These are phyloP conservation scores for Elaeidobius kamerunicus DNA, from an alignment of 2,888 invertebrate species.

Conservation along the genomic window DNA sequence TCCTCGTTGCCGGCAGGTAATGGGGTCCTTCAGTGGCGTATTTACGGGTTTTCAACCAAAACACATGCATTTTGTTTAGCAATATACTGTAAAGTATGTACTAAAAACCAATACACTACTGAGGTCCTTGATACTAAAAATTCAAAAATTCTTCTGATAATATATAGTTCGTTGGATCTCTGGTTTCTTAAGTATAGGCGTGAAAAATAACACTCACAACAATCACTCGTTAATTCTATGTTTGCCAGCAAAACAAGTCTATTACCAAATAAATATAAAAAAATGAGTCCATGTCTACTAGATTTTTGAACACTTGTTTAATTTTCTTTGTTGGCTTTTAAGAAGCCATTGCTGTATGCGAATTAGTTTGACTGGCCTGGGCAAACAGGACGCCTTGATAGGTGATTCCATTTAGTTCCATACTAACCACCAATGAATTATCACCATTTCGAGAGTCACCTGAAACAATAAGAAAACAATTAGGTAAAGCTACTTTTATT, in stretches of 20 bases:
- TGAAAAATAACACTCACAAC: constrained; percentile 10
- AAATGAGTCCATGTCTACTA: constrained; percentile 10
- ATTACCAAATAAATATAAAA: constrained; percentile 24
- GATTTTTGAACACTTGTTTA: constrained; percentile 9
- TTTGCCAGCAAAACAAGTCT: constrained; percentile 3
- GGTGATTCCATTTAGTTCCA: constrained; percentile 93
- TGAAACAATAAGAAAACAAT: constrained; percentile 48
- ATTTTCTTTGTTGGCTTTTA: constrained; percentile 29
- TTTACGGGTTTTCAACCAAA: too few species aligned
- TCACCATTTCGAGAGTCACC: constrained; percentile 82
- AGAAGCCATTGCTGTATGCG: constrained; percentile 43
- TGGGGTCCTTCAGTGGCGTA: not conserved
- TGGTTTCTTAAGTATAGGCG: not conserved
- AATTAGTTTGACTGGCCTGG: constrained; percentile 44
- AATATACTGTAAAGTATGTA: too few species aligned
- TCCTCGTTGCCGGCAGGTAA: not conserved
- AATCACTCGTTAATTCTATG: constrained; percentile 7
- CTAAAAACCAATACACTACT: too few species aligned
- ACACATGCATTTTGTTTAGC: too few species aligned
- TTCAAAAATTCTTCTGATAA: too few species aligned
- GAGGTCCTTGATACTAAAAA: too few species aligned
- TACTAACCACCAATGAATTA: constrained; percentile 87
- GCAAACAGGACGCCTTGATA: constrained; percentile 94
- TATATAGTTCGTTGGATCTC: too few species aligned
- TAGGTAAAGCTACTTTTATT: not conserved